phyloP scores from a whole-genome alignment of 2,113 vertebrate genomes.

The Phylloscopus trochilus region DNA sequence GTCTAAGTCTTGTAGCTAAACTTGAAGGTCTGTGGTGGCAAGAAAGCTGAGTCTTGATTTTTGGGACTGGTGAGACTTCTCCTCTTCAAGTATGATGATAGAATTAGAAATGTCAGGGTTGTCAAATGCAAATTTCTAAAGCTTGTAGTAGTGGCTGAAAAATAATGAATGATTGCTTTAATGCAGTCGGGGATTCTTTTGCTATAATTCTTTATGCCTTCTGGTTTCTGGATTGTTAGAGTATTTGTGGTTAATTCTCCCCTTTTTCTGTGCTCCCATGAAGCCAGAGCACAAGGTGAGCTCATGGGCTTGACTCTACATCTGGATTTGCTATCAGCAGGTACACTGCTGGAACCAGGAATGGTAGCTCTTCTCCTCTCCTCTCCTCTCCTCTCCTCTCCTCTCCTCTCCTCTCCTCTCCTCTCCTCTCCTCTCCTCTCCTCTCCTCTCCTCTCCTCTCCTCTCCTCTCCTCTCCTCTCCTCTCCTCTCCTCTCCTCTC shows the following conservation, averaged over 20 bases:
- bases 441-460: no score
- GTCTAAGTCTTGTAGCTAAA: not conserved
- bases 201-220: not conserved
- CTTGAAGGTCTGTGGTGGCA: not conserved
- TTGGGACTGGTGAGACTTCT: not conserved
- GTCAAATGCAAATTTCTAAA: not conserved
- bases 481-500: no score
- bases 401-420: no score
- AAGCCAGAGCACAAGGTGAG: not conserved
- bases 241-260: not conserved
- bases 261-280: not conserved
- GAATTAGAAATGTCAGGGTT: not conserved
- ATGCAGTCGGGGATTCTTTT: not conserved
- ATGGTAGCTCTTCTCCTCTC: no score
- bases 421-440: no score
- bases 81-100: not conserved
- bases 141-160: not conserved
- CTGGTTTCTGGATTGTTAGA: not conserved
- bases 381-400: no score
- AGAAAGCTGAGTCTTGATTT: not conserved
- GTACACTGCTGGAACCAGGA: no score
- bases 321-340: no score
- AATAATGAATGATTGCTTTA: not conserved
- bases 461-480: no score
- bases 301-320: no score